These are phyloP conservation scores for Eriocheir sinensis DNA, from an alignment of 1,140 invertebrate species.

Conservation along the genomic window DNA sequence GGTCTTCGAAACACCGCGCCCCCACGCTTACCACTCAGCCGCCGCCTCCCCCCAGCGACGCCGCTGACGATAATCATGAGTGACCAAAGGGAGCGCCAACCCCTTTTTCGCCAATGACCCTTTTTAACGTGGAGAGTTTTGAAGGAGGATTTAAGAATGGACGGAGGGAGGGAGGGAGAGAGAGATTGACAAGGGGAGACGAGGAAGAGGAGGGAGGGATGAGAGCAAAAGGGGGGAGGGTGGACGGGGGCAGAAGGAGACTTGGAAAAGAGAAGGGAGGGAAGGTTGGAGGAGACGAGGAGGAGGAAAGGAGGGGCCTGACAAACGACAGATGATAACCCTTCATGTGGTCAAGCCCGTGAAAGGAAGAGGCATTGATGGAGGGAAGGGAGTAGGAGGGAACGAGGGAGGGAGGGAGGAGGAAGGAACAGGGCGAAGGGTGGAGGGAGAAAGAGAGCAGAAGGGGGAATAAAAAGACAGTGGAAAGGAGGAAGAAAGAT, in stretches of 20 bases:
- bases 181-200: neutral
- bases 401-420: neutral
- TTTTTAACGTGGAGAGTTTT: neutral
- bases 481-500: neutral
- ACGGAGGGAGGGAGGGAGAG: neutral
- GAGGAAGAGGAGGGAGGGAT: neutral
- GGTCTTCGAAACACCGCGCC: no score
- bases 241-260: neutral
- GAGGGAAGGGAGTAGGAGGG: neutral
- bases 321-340: slow-evolving; percentile 24
- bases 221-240: neutral
- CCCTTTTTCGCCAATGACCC: neutral
- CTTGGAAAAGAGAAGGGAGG: neutral
- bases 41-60: no score
- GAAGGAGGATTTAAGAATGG: neutral
- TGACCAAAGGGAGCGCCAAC: slow-evolving; percentile 11
- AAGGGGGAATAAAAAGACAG: neutral
- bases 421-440: neutral
- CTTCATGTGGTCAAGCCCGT: slow-evolving; percentile 22
- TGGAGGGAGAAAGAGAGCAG: neutral
- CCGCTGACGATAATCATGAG: neutral
- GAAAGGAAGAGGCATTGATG: slow-evolving; percentile 17
- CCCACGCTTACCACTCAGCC: no score
- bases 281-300: neutral
- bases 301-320: neutral